Conservation (phyloP, 2,797 vertebrate genomes). For the Sibirionetta formosa region DNA sequence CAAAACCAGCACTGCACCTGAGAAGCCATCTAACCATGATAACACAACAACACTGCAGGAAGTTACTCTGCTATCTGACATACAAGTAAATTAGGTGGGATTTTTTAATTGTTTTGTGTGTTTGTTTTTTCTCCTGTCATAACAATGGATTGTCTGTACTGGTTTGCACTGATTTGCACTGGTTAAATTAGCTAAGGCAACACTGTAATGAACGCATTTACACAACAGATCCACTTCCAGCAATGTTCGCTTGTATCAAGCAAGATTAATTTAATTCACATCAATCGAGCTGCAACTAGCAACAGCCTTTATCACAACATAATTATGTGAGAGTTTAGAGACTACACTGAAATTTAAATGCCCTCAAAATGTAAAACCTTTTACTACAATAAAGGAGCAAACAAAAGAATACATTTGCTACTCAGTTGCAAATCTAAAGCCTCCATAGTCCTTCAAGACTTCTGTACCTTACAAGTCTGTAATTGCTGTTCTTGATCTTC, state of each 20-base stretch:
- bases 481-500: neutral
- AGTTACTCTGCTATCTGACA: neutral
- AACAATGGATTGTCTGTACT: neutral
- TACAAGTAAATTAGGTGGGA: neutral
- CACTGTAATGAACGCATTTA: neutral
- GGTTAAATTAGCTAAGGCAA: neutral
- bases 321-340: neutral
- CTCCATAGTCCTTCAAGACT: accelerated
- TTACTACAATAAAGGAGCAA: neutral
- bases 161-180: neutral
- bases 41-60: neutral
- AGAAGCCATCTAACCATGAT: neutral
- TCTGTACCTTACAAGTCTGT: neutral
- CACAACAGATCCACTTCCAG: neutral
- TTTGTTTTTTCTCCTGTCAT: neutral
- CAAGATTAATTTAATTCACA: neutral
- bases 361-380: neutral
- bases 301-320: neutral
- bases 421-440: neutral
- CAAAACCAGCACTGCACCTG: neutral
- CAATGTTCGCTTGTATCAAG: neutral
- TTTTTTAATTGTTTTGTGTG: neutral
- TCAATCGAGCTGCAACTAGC: neutral
- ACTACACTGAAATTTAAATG: neutral
- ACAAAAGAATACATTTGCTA: neutral